Conservation (phyloP, 2,888 invertebrate genomes). For the Artemia sinica region DNA sequence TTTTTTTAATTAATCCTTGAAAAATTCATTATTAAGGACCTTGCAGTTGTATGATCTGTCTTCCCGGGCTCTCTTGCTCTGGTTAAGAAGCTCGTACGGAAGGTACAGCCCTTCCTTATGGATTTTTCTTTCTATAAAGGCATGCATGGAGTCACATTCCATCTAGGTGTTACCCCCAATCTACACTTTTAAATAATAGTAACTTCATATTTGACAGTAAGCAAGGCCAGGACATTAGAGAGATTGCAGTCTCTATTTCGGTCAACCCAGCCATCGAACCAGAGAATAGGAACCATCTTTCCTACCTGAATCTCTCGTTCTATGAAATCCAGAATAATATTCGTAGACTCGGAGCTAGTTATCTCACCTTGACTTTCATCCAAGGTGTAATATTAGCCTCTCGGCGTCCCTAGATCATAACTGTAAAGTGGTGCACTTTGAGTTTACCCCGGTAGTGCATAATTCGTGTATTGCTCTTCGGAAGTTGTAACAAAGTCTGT, state of each 20-base stretch:
- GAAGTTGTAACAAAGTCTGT: neutral
- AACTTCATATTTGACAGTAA: too few relatives aligned
- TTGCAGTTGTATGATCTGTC: neutral
- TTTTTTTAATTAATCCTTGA: too few relatives aligned
- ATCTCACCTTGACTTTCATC: neutral
- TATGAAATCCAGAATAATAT: too few relatives aligned
- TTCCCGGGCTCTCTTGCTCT: neutral
- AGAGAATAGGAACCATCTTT: too few relatives aligned
- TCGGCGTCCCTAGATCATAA: too few relatives aligned
- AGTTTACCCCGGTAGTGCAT: neutral
- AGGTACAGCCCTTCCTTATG: constrained; percentile 6
- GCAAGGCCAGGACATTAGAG: too few relatives aligned
- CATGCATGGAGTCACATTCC: neutral
- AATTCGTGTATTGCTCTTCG: neutral
- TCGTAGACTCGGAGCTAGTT: neutral
- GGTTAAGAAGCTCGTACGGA: neutral
- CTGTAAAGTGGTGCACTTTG: neutral
- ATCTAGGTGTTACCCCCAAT: neutral
- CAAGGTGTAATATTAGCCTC: neutral
- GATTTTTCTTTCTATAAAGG: neutral
- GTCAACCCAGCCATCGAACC: too few relatives aligned
- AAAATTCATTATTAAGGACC: neutral
- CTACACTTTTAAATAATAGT: too few relatives aligned
- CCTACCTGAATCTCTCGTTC: too few relatives aligned
- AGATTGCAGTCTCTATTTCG: too few relatives aligned